Conservation (phyloP, 1,140 invertebrate species). For the Penaeus indicus region DNA sequence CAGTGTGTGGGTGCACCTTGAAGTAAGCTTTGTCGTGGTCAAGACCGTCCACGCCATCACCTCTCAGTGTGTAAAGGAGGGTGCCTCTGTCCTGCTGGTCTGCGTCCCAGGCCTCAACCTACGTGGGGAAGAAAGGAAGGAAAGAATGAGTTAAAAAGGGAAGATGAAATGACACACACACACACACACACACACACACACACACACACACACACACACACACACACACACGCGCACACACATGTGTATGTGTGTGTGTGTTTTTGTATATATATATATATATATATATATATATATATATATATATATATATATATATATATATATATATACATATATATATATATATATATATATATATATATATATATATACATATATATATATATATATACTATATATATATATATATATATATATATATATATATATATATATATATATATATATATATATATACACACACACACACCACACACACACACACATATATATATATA, state of each 20-base stretch:
- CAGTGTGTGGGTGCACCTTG: slow-evolving; percentile 23
- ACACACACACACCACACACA: no score
- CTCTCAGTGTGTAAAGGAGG: slow-evolving; percentile 19
- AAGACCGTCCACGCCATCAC: slow-evolving; percentile 21
- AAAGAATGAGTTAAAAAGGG: neutral
- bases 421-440: no score
- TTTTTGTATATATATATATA: neutral
- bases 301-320: slow-evolving; percentile 2
- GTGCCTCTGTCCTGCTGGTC: neutral
- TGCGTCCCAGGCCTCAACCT: slow-evolving; percentile 35
- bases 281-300: slow-evolving; percentile 14
- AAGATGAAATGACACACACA: neutral
- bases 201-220: no score
- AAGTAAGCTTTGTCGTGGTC: slow-evolving; percentile 16
- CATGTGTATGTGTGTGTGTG: neutral
- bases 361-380: neutral
- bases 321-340: neutral
- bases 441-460: no score
- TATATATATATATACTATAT: slow-evolving; percentile 10
- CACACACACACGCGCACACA: neutral
- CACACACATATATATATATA: no score
- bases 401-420: neutral
- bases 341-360: neutral
- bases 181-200: no score
- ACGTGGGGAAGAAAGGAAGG: no score